These are phyloP conservation scores for Tichodroma muraria DNA, from an alignment of 2,113 vertebrate species.

Conservation along the genomic window DNA sequence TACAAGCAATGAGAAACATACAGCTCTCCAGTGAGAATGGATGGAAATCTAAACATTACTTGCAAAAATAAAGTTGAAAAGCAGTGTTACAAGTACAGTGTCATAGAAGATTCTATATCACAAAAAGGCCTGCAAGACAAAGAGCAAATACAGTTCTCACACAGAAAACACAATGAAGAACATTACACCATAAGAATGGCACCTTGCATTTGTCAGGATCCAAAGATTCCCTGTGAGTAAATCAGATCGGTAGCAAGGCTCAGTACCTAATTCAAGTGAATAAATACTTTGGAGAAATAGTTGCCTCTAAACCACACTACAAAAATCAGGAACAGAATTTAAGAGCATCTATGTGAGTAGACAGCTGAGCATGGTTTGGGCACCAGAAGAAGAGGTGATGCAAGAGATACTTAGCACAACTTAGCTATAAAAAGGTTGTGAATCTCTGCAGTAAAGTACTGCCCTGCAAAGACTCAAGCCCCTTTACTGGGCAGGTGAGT, in stretches of 20 bases:
- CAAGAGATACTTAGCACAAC: neutral
- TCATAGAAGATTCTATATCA: neutral
- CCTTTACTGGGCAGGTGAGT: neutral
- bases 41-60: neutral
- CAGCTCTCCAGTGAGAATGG: neutral
- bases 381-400: neutral
- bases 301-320: neutral
- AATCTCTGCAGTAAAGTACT: neutral
- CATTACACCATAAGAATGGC: neutral
- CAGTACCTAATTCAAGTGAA: neutral
- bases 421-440: neutral
- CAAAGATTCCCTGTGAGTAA: neutral
- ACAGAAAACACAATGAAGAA: neutral
- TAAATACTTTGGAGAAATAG: neutral
- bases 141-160: neutral
- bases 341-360: neutral
- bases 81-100: neutral
- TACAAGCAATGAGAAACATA: neutral
- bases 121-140: neutral
- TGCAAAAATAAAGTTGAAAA: neutral
- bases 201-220: neutral
- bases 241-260: neutral
- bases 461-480: neutral
- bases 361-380: neutral
- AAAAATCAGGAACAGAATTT: neutral